These are phyloP conservation scores for Acleris laterana DNA, from an alignment of 2,888 invertebrate species.

Conservation along the genomic window DNA sequence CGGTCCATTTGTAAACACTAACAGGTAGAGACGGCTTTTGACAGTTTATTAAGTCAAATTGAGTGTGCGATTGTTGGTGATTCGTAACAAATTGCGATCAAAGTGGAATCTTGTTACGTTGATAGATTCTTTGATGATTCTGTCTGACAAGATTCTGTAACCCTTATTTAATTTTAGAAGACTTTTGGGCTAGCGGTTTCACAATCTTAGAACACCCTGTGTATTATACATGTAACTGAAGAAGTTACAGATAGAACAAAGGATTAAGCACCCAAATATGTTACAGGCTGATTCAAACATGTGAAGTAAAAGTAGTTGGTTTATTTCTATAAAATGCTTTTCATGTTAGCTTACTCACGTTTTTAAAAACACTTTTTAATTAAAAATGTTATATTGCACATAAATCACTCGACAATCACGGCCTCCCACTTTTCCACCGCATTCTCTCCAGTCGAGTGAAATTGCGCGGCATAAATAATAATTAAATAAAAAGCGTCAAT, in stretches of 20 bases:
- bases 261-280: too few relatives aligned
- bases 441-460: conserved; percentile 1
- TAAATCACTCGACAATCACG: background rate
- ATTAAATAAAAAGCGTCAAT: conserved; percentile 64
- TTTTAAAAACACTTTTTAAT: too few relatives aligned
- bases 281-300: too few relatives aligned
- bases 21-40: conserved; percentile 77
- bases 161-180: conserved; percentile 23
- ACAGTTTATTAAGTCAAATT: conserved; percentile 79
- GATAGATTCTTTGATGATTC: conserved; percentile 32
- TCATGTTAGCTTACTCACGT: too few relatives aligned
- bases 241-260: too few relatives aligned
- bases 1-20: conserved; percentile 80
- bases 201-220: too few relatives aligned
- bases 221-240: too few relatives aligned
- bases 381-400: background rate
- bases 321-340: too few relatives aligned
- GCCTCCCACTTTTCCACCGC: background rate
- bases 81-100: conserved; percentile 44
- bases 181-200: background rate
- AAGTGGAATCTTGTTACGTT: conserved; percentile 23
- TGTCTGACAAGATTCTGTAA: conserved; percentile 26
- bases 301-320: too few relatives aligned
- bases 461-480: conserved; percentile 42
- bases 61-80: conserved; percentile 59